phyloP scores from a whole-genome alignment of 2,113 vertebrate species.

The Gracilinanus agilis region DNA sequence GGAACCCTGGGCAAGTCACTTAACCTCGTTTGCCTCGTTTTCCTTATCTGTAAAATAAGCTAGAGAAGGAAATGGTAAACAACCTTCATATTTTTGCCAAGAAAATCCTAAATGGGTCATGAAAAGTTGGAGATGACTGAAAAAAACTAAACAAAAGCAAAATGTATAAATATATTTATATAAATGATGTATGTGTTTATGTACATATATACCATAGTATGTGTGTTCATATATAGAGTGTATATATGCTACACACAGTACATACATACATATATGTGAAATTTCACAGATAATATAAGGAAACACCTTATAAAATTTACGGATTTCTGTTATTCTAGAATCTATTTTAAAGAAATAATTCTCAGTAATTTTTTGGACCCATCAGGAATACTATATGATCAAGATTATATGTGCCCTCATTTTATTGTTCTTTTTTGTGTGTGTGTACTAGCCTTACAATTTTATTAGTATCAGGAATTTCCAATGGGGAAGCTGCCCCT shows the following conservation, averaged over 20 bases:
- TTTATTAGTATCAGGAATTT: not conserved
- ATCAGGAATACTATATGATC: not conserved
- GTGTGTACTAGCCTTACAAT: not conserved
- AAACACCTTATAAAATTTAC: not conserved
- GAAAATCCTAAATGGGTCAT: too few relatives aligned
- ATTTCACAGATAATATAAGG: not conserved
- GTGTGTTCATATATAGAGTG: not conserved
- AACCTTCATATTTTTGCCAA: too few relatives aligned
- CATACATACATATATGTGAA: too few relatives aligned
- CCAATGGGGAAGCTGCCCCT: not conserved
- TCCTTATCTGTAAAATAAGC: too few relatives aligned
- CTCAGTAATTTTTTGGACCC: not conserved
- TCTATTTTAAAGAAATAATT: constrained; percentile 37
- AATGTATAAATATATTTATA: too few relatives aligned
- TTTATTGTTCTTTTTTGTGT: not conserved
- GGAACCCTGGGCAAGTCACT: too few relatives aligned
- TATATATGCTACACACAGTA: not conserved
- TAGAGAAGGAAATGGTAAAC: too few relatives aligned
- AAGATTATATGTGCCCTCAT: not conserved
- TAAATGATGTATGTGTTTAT: too few relatives aligned
- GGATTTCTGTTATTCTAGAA: not conserved
- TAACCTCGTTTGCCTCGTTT: too few relatives aligned
- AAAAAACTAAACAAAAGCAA: too few relatives aligned
- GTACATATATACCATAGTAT: not conserved
- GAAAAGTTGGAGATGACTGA: too few relatives aligned